These are phyloP conservation scores for Mesochorus sp. DNA, from an alignment of 2,888 invertebrate genomes.

Conservation along the genomic window DNA sequence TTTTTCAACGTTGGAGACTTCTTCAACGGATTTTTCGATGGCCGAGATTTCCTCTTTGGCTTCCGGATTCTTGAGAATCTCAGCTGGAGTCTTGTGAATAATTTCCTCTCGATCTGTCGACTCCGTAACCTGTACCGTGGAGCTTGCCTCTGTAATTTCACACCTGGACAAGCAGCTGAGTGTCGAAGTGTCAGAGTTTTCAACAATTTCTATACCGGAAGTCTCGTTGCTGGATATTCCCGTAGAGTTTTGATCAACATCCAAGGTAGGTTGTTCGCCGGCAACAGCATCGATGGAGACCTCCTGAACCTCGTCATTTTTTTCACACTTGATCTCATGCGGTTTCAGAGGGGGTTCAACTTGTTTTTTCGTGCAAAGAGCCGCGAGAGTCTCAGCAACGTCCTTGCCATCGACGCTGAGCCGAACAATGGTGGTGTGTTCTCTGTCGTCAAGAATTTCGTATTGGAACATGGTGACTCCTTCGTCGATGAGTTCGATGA, in stretches of 20 bases:
- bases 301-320: neutral
- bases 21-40: too few species aligned
- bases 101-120: too few species aligned
- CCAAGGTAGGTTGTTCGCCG: neutral
- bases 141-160: neutral
- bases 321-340: neutral
- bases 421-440: slow-evolving; percentile 87
- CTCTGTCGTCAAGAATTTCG: slow-evolving; percentile 86
- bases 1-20: too few species aligned
- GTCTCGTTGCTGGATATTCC: slow-evolving; percentile 19
- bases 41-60: neutral
- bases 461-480: slow-evolving; percentile 88
- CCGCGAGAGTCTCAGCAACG: slow-evolving; percentile 85
- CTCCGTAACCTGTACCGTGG: neutral
- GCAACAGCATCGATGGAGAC: neutral
- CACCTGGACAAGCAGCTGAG: neutral
- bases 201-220: slow-evolving; percentile 41
- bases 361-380: slow-evolving; percentile 79
- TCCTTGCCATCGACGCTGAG: slow-evolving; percentile 85
- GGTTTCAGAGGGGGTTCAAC: neutral
- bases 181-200: slow-evolving; percentile 27
- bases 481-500: slow-evolving; percentile 87
- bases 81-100: too few species aligned
- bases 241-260: neutral
- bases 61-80: too few species aligned